Evolutionary conservation across 2,888 invertebrate genomes (phyloP).

Genomic region (Caenorhabditis virilis): DNA sequence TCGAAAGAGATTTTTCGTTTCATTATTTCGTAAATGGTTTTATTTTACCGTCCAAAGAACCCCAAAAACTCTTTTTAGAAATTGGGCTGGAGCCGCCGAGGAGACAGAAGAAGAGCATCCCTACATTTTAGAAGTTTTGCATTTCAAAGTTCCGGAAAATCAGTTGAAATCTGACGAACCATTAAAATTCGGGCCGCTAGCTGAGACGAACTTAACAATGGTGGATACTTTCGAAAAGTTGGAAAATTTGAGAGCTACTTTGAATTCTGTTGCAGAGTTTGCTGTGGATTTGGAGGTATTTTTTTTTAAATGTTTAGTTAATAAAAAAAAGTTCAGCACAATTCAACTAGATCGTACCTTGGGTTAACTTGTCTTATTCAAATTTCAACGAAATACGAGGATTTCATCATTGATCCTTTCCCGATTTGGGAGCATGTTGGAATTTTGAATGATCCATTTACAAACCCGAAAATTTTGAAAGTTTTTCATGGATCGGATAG

Average conservation of each 20-base stretch:
- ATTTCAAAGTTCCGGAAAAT: conserved; percentile 40
- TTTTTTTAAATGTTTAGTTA: too few species aligned
- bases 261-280: conserved; percentile 78
- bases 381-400: conserved; percentile 80
- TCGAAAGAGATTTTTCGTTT: too few species aligned
- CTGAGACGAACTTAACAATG: conserved; percentile 77
- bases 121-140: conserved; percentile 55
- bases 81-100: conserved; percentile 16
- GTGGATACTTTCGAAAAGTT: conserved; percentile 78
- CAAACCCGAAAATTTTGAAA: conserved; percentile 86
- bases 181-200: conserved; percentile 72
- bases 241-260: conserved; percentile 75
- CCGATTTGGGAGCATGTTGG: conserved; percentile 82
- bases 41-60: too few species aligned
- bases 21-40: too few species aligned
- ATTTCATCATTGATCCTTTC: conserved; percentile 88
- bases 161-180: conserved; percentile 39
- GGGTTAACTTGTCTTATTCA: conserved; percentile 95
- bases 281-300: conserved; percentile 88
- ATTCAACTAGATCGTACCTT: conserved; percentile 87
- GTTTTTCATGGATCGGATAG: conserved; percentile 88
- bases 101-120: conserved; percentile 54
- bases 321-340: too few species aligned
- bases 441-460: conserved; percentile 84
- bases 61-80: conserved; percentile 2